Evolutionary conservation across 2,888 invertebrate genomes (phyloP).

Genomic region (Ellobium chinense): DNA sequence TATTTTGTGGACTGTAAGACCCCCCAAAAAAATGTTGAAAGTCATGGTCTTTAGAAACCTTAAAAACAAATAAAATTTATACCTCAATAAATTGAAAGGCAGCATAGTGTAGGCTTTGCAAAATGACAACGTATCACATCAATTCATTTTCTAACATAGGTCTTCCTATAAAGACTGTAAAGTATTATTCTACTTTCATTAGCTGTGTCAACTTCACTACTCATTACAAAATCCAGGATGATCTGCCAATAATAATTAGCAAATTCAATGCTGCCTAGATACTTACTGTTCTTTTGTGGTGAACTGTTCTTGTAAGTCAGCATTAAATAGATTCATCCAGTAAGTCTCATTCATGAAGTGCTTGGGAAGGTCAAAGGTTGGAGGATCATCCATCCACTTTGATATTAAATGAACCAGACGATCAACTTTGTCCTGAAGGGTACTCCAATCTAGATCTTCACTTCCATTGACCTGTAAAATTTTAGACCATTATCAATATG

Average conservation of each 20-base stretch:
- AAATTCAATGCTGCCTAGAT: not conserved
- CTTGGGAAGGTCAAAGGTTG: conserved; percentile 47
- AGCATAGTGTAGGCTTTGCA: no score
- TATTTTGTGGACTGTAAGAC: no score
- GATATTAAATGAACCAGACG: conserved; percentile 28
- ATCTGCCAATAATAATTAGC: not conserved
- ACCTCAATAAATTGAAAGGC: no score
- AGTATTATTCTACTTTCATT: no score
- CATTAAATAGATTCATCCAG: conserved; percentile 54
- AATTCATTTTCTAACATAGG: no score
- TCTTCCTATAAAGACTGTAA: no score
- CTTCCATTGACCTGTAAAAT: conserved; percentile 40
- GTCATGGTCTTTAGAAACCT: no score
- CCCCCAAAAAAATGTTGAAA: no score
- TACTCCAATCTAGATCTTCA: conserved; percentile 42
- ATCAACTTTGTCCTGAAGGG: conserved; percentile 4
- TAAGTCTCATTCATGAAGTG: conserved; percentile 55
- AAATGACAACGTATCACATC: no score
- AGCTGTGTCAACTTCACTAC: no score
- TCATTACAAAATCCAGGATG: no score
- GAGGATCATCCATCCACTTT: conserved; percentile 49
- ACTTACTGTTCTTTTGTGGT: conserved; percentile 10
- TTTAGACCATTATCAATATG: not conserved
- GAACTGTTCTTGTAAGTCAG: conserved; percentile 18
- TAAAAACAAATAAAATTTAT: no score